phyloP scores from a whole-genome alignment of 2,888 invertebrate species.

The Maniola hyperantus region DNA sequence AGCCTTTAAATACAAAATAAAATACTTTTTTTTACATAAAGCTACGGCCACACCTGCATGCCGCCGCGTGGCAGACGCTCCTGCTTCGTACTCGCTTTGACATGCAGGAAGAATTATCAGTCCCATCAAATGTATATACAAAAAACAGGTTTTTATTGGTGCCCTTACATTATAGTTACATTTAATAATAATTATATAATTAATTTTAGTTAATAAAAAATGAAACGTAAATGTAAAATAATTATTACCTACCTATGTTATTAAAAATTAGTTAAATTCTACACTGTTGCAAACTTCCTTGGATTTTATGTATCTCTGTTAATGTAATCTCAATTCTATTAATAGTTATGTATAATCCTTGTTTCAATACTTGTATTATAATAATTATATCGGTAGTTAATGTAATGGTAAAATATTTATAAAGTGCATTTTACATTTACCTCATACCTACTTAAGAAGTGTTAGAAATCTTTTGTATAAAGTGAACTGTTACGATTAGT shows the following conservation, averaged over 20 bases:
- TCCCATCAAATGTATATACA: no score
- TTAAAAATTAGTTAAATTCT: conserved; percentile 1
- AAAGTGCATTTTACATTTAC: conserved; percentile 35
- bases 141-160: no score
- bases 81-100: no score
- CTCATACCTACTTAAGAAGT: conserved; percentile 33
- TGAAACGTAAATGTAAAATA: background rate
- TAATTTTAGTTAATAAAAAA: background rate
- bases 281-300: conserved; percentile 9
- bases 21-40: no score
- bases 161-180: background rate
- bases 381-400: conserved; percentile 32
- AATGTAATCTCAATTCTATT: conserved; percentile 30
- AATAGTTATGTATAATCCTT: conserved; percentile 33
- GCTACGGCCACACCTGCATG: no score
- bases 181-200: background rate
- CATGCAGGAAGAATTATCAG: no score
- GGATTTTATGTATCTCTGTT: conserved; percentile 32
- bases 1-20: no score
- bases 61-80: no score
- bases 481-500: conserved; percentile 29
- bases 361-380: conserved; percentile 27
- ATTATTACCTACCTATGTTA: conserved; percentile 4
- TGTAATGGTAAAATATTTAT: conserved; percentile 23
- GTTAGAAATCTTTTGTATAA: conserved; percentile 40